A percentile compares a stretch with the other conserved stretches of the same genome.
Evolutionary conservation across 2,113 vertebrate species (phyloP).

Genomic region (Albula glossodonta): DNA sequence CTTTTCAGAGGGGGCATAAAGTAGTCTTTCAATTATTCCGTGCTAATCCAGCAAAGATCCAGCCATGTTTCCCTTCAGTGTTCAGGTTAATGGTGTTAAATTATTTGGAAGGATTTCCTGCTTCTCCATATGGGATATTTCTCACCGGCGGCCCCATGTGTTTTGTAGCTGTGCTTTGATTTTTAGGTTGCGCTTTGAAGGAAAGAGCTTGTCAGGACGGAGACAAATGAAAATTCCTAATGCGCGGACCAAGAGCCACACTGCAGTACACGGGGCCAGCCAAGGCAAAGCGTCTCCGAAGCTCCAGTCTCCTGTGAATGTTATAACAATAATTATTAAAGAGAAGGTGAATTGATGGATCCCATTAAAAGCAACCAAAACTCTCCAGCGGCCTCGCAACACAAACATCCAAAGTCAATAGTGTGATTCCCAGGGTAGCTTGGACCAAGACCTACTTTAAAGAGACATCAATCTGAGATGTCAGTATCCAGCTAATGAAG

Average conservation of each 20-base stretch:
- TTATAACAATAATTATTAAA: constrained; percentile 74
- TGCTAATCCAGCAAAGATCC: constrained; percentile 47
- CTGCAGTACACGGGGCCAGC: constrained; percentile 29
- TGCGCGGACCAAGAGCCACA: constrained; percentile 31
- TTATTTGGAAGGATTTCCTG: constrained; percentile 52
- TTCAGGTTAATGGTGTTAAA: constrained; percentile 61
- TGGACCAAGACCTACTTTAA: constrained; percentile 74
- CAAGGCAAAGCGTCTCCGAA: constrained; percentile 21
- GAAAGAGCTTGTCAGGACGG: constrained; percentile 53
- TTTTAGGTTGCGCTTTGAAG: constrained; percentile 45
- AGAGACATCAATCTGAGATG: constrained; percentile 85
- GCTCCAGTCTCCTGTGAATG: constrained; percentile 45
- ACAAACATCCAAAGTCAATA: constrained; percentile 75
- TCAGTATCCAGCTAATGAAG: constrained; percentile 86
- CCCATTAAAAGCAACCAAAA: constrained; percentile 65
- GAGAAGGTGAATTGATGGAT: constrained; percentile 64
- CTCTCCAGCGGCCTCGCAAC: constrained; percentile 64
- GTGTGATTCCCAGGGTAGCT: constrained; percentile 76
- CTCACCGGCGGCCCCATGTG: constrained; percentile 44
- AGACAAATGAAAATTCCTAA: constrained; percentile 55
- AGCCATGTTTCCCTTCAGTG: constrained; percentile 34
- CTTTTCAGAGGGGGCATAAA: constrained; percentile 47
- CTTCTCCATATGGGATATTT: constrained; percentile 48
- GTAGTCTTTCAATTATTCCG: constrained; percentile 54
- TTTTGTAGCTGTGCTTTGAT: constrained; percentile 41